Base-by-base conservation (phyloP, 2,113 vertebrate genomes). In the Chloropsis cyanopogon region DNA sequence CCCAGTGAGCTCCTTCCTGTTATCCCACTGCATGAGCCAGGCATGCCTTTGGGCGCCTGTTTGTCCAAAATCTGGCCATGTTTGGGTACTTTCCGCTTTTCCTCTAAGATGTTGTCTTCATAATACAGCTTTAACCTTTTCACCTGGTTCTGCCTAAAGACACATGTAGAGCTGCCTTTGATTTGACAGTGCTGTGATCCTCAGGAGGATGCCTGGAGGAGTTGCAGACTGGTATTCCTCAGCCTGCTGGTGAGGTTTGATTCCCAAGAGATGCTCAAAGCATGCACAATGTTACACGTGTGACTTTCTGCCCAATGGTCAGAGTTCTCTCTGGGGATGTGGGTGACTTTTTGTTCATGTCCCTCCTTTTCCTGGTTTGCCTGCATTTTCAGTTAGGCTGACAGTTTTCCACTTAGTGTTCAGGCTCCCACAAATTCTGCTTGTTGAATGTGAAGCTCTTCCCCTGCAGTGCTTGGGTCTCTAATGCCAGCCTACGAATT, bases 331-430 rank as follows among this genome's bases (percentile, higher is more conserved):
- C 11, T 1, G 3, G 21, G 35, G 5, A 56, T 71, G 26, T 22
- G 44, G 2, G 18, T 77, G 39, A 42, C 28, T 50, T 68, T 47
- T 80, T 84, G 33, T 18, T 81, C 8, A 0, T 60, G 37, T 72
- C 35, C 22, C 5, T 75, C 18, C 15, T 89, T 92, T 81, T 84
- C 21, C 37, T 37, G 12, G 8, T 64, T 89, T 87, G 37, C 29
- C 42, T 69, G 11, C 52, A 31, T 86, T 89, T 92, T 73, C 89
- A 83, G 46, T 78, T 63, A 80, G 26, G 21, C 26, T 92, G 82
- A 53, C 65, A 82, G 33, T 24, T 90, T 95, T 85, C 46, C n/a
- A 10, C n/a, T 60, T 78, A 82, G 20, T 57, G 33, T 83, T 86
- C 41, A 44, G 52, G 59, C 53, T 90, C 66, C 41, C 53, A 80